These are phyloP conservation scores for Ceratina japonica DNA, from an alignment of 1,140 invertebrate genomes.

Conservation along the genomic window DNA sequence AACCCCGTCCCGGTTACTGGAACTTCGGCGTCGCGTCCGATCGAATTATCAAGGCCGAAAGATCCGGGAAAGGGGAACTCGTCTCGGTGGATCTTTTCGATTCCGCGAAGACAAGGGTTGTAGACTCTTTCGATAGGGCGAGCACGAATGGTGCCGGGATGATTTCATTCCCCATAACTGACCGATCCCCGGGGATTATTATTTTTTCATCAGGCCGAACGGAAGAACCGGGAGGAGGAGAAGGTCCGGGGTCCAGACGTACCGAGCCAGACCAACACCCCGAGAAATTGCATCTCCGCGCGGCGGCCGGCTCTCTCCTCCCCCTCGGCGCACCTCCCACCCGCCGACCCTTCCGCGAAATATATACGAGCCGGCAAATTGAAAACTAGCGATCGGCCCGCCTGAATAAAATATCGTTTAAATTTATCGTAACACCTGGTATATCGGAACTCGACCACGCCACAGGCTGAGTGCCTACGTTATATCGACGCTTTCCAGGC, in stretches of 20 bases:
- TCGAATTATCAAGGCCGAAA: slow-evolving; percentile 14
- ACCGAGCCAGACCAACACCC: slow-evolving; percentile 59
- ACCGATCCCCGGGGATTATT: slow-evolving; percentile 77
- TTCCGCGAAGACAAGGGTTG: slow-evolving; percentile 10
- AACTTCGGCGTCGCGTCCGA: neutral
- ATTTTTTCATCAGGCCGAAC: slow-evolving; percentile 77
- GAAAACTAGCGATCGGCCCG: slow-evolving; percentile 78
- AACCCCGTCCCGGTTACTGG: neutral
- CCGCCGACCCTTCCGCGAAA: slow-evolving; percentile 67
- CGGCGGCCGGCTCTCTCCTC: slow-evolving; percentile 41
- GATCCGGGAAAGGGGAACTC: slow-evolving; percentile 1
- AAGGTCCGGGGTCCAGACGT: slow-evolving; percentile 57
- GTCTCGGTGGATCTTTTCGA: neutral
- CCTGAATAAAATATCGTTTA: slow-evolving; percentile 79
- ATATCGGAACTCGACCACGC: slow-evolving; percentile 71
- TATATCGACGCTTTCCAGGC: slow-evolving; percentile 54
- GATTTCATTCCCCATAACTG: slow-evolving; percentile 74
- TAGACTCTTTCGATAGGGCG: slow-evolving; percentile 29
- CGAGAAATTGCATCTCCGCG: slow-evolving; percentile 77
- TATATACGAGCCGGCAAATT: slow-evolving; percentile 79
- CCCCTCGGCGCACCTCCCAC: slow-evolving; percentile 49
- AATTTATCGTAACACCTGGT: slow-evolving; percentile 80
- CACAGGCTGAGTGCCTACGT: slow-evolving; percentile 59
- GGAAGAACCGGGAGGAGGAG: neutral
- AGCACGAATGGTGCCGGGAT: slow-evolving; percentile 52